Evolutionary conservation across 2,113 vertebrate species (phyloP), one percentile per base, ranked within the genome.

Genomic region (Recurvirostra avosetta): DNA sequence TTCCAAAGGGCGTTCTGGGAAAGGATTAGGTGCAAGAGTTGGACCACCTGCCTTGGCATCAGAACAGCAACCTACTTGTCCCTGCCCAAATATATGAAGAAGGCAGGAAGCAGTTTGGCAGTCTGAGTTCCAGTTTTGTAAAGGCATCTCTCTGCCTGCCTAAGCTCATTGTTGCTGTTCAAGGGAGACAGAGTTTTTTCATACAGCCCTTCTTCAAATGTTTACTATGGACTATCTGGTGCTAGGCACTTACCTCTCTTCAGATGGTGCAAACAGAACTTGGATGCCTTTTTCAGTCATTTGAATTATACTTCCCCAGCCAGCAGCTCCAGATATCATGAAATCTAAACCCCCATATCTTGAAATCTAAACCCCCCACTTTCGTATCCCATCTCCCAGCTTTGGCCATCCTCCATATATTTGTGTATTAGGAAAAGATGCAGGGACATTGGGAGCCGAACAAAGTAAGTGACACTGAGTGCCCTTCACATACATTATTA

Each of bases 1-100:
- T 75, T 82, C 52, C 27, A 89, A 68, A 86, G 26, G 8, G 19
- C 0, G 1, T 86, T 91, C 41, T 85, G 77, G 56, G 70, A 87
- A 84, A 90, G 19, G 73, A 87, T 78, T 85, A 75, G 18, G 34
- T 91, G 30, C 40, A 81, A 85, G 52, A 68, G 23, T 78, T 87
- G 86, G 72, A 81, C 65, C 55, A 94, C 89, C 59, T 96, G 61
- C 43, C 61, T 96, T 92, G 84, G 95, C 91, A 85, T 8, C 38
- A 45, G 56, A 94, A 81, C 61, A 91, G 70, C 47, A 85, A 63
- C 21, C 3, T 89, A 7, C 21, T 78, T 91, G 61, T 89, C 36
- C 52, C 38, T 89, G 52, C 61, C 38, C 43, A 84, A 47, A 87
- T 52, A 59, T 5, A 26, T 4, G 36, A 78, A 63, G 32, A 88